Conservation (phyloP, 2,797 vertebrate species). For the Lutjanus campechanus region DNA sequence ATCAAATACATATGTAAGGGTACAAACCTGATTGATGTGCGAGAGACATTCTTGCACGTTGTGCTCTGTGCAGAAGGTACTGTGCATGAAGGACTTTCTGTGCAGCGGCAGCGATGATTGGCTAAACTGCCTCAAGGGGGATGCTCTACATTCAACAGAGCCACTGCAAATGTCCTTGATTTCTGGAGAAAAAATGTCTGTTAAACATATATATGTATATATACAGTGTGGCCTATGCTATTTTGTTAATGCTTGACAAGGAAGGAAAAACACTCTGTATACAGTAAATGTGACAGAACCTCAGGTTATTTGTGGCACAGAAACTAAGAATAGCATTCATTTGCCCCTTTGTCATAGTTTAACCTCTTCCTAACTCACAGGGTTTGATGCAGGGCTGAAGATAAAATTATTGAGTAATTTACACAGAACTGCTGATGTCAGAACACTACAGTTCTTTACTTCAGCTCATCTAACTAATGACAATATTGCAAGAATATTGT, state of each 20-base stretch:
- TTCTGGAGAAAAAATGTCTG: constrained; percentile 55
- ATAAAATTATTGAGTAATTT: constrained; percentile 1
- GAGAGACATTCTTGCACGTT: constrained; percentile 93
- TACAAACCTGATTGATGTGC: constrained; percentile 92
- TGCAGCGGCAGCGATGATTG: constrained; percentile 86
- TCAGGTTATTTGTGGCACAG: constrained; percentile 41
- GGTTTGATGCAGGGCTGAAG: constrained; percentile 15
- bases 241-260: not conserved
- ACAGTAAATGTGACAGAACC: not conserved
- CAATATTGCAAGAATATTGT: not conserved
- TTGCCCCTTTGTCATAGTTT: constrained; percentile 43
- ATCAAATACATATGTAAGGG: not conserved
- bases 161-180: constrained; percentile 75
- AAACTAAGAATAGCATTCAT: constrained; percentile 60
- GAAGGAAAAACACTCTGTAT: not conserved
- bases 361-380: constrained; percentile 45
- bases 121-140: constrained; percentile 85
- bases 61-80: constrained; percentile 93
- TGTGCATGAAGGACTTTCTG: constrained; percentile 85
- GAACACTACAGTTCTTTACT: not conserved
- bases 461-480: not conserved
- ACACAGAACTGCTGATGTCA: constrained; percentile 2
- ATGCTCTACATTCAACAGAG: constrained; percentile 87
- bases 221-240: not conserved
- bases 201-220: constrained; percentile 21